Base-by-base conservation (phyloP, 2,113 vertebrate species). In the Psilopogon haemacephalus region DNA sequence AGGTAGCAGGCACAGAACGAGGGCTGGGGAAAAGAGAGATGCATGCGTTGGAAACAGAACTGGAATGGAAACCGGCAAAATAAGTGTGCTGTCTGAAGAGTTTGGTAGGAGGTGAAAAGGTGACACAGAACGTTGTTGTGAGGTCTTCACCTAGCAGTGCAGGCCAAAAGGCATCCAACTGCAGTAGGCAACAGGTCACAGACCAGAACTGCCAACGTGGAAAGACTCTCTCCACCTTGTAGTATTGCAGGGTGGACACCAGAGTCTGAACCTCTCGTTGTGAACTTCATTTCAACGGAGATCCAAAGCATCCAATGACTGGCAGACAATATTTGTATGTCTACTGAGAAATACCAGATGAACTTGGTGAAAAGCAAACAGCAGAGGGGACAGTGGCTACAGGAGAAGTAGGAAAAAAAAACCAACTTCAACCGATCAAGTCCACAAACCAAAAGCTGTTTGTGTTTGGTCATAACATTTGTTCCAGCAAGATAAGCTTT, bases 1-100 rank as follows among this genome's bases (percentile, higher is more conserved):
- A 70, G n/a, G 54, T 2, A 2, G 78, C 10, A 72, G 27, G 28
- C 52, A 44, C 42, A 79, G 70, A 58, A 18, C 0, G 0, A 91
- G 55, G 12, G 26, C 46, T 78, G 50, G n/a, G 27, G 12, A 50
- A 86, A 38, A 73, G 70, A 70, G 19, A 58, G 24, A 16, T 28
- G 16, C 12, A 6, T 5, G 12, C 40, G 46, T 44, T 32, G 38
- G 54, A 75, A 87, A 56, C 12, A 74, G 75, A 84, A 92, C 37
- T 54, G 48, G 58, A 89, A 64, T 8, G 30, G 55, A 82, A 89
- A 76, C 10, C 70, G 78, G 54, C 7, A 56, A 56, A 3, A 28
- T 19, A 2, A 26, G 15, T 20, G 68, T 33, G 13, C 46, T 64
- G 27, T 11, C 13, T 16, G 50, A 71, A 75, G 38, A 84, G n/a